Evolutionary conservation across 2,797 vertebrate species (phyloP).

Genomic region (Salmo trutta): DNA sequence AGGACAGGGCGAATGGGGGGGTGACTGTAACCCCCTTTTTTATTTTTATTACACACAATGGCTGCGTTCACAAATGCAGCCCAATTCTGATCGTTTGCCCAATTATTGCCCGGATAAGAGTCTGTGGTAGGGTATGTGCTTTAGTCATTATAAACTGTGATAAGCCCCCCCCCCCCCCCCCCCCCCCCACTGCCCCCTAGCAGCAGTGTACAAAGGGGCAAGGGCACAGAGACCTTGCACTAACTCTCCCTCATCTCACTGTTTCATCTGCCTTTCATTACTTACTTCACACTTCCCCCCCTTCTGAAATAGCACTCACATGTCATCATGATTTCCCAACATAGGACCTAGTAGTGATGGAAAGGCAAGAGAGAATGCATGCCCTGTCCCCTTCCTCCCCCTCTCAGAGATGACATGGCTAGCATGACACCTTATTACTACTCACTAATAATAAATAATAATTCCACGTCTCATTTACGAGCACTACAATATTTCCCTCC

Average conservation of each 20-base stretch:
- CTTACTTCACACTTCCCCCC: slow-evolving; percentile 14
- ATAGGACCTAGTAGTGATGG: not conserved
- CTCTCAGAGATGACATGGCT: not conserved
- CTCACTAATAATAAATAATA: not conserved
- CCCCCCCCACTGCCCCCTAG: slow-evolving; percentile 22
- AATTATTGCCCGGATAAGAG: not conserved
- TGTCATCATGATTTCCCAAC: slow-evolving; percentile 8
- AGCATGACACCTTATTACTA: slow-evolving; percentile 15
- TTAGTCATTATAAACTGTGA: slow-evolving; percentile 13
- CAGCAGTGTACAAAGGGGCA: slow-evolving; percentile 2
- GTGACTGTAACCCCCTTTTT: not conserved
- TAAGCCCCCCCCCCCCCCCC: not conserved
- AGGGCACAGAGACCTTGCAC: slow-evolving; percentile 16
- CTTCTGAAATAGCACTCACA: slow-evolving; percentile 2
- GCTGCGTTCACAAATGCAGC: not conserved
- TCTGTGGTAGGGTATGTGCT: not conserved
- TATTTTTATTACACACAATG: slow-evolving; percentile 3
- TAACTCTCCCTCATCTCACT: slow-evolving; percentile 38
- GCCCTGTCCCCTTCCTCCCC: not conserved
- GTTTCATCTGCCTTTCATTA: slow-evolving; percentile 47
- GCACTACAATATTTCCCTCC: not conserved
- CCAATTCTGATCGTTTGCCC: not conserved
- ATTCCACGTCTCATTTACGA: not conserved
- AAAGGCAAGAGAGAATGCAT: not conserved
- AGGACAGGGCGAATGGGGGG: slow-evolving; percentile 4